Percentiles rank a stretch among this genome's conserved stretches.
Conservation (phyloP, 2,113 vertebrate genomes). For the Lanius collurio region DNA sequence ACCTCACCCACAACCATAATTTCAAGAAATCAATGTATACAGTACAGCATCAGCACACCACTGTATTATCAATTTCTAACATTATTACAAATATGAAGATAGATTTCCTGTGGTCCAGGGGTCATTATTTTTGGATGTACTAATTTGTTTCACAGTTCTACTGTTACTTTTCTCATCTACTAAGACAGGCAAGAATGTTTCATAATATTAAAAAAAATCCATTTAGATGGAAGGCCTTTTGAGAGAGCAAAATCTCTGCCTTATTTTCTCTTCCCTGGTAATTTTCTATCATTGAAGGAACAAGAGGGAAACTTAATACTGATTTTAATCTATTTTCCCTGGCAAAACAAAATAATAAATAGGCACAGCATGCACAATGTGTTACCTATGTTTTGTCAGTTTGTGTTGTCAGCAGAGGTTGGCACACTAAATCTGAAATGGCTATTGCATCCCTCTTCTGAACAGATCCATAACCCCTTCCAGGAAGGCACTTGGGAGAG, state of each 20-base stretch:
- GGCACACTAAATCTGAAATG: not conserved
- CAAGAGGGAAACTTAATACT: not conserved
- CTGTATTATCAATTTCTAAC: not conserved
- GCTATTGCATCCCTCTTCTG: not conserved
- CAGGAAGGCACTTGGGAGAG: not conserved
- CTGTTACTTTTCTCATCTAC: not conserved
- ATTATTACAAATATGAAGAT: not conserved
- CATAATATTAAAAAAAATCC: not conserved
- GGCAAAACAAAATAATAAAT: not conserved
- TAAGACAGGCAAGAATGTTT: not conserved
- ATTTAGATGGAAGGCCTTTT: not conserved
- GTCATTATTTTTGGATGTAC: not conserved
- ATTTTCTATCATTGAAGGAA: not conserved
- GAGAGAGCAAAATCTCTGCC: not conserved
- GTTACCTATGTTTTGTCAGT: not conserved
- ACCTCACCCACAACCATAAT: not conserved
- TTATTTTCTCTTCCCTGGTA: not conserved
- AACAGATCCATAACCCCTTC: not conserved
- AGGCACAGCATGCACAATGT: not conserved
- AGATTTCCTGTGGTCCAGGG: not conserved
- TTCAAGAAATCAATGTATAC: not conserved
- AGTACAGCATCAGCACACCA: not conserved
- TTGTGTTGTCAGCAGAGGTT: not conserved
- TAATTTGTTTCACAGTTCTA: not conserved
- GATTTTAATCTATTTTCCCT: not conserved